These are phyloP conservation scores for Xenotilapia flavipinnis DNA, from an alignment of 2,113 vertebrate species.

Conservation along the genomic window DNA sequence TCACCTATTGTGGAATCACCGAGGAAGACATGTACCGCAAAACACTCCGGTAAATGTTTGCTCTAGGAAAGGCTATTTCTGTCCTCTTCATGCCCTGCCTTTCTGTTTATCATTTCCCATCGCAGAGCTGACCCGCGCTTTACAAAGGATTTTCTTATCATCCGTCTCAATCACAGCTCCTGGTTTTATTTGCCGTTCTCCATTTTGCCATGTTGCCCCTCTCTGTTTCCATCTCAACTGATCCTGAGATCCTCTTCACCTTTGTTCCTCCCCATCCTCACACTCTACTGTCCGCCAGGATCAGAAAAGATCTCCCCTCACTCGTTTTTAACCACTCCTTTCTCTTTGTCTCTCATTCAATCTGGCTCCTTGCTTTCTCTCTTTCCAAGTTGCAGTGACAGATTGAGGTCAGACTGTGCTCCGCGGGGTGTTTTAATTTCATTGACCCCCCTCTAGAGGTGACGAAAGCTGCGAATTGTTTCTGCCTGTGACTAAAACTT, in stretches of 20 bases:
- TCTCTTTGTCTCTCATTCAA: neutral
- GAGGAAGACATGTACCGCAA: constrained; percentile 85
- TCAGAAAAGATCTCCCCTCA: constrained; percentile 6
- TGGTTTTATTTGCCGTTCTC: neutral
- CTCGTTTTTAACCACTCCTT: neutral
- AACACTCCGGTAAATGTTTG: constrained; percentile 77
- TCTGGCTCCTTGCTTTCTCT: constrained; percentile 6
- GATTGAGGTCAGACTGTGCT: constrained; percentile 67
- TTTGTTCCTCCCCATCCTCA: neutral
- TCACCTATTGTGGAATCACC: constrained; percentile 83
- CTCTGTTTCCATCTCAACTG: neutral
- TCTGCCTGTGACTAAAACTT: constrained; percentile 48
- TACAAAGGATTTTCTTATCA: constrained; percentile 34
- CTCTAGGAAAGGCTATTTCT: neutral
- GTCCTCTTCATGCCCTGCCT: neutral
- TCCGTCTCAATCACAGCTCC: neutral
- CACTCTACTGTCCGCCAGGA: neutral
- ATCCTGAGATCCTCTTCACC: constrained; percentile 2
- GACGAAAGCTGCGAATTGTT: constrained; percentile 57
- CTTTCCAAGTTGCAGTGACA: constrained; percentile 54
- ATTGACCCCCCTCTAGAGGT: constrained; percentile 65
- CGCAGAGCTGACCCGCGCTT: neutral
- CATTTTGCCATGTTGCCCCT: neutral
- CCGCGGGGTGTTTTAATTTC: constrained; percentile 65
- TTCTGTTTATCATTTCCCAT: neutral